Conservation (phyloP, 2,888 invertebrate species). For the Caenorhabditis panamensis region DNA sequence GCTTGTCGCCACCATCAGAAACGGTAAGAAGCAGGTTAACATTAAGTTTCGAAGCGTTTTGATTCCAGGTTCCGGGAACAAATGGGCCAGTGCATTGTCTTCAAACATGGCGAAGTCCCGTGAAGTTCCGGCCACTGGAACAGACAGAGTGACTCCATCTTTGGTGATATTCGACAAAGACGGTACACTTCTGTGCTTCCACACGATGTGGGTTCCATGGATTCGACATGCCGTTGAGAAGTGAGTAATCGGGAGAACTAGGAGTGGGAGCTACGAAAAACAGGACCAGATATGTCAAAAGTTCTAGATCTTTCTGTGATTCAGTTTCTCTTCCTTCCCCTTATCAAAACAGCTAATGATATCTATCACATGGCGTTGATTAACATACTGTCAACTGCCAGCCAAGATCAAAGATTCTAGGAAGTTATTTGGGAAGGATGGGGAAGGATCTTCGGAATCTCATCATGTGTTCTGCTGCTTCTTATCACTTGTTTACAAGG, state of each 20-base stretch:
- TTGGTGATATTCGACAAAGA: slow-evolving; percentile 83
- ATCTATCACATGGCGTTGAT: background rate
- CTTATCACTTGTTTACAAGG: slow-evolving; percentile 33
- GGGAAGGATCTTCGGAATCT: slow-evolving; percentile 12
- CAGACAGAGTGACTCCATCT: slow-evolving; percentile 48
- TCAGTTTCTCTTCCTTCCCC: background rate
- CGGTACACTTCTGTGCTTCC: slow-evolving; percentile 83
- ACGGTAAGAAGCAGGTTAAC: no score
- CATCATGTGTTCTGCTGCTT: slow-evolving; percentile 40
- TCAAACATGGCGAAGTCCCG: slow-evolving; percentile 41
- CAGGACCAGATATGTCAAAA: no score
- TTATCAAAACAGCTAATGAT: background rate
- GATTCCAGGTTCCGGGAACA: slow-evolving; percentile 3
- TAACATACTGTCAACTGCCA: background rate
- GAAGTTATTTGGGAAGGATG: slow-evolving; percentile 15
- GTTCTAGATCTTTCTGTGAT: background rate
- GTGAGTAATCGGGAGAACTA: slow-evolving; percentile 1
- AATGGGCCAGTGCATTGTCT: slow-evolving; percentile 32
- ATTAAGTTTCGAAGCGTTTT: no score
- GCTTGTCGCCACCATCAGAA: slow-evolving; percentile 16
- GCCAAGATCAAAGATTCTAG: slow-evolving; percentile 39
- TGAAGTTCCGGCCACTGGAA: slow-evolving; percentile 32
- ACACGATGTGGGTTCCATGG: slow-evolving; percentile 83
- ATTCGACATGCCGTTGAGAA: slow-evolving; percentile 78
- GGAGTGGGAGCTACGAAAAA: no score